Evolutionary conservation across 2,888 invertebrate genomes (phyloP).

Genomic region (Andrena hattorfiana): DNA sequence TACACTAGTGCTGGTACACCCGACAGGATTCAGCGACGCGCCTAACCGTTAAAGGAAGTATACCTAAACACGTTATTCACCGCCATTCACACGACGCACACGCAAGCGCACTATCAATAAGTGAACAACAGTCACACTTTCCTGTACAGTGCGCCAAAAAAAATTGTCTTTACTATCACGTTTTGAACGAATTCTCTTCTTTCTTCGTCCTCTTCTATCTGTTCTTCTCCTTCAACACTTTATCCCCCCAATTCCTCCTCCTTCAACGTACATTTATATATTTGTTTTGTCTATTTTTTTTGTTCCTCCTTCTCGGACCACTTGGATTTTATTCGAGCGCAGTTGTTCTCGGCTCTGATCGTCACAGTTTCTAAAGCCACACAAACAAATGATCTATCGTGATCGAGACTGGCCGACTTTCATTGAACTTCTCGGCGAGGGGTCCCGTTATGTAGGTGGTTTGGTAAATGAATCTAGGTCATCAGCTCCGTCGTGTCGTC

Average conservation of each 20-base stretch:
- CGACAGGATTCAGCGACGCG: constrained; percentile 59
- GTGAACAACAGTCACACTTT: constrained; percentile 63
- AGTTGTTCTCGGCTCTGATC: constrained; percentile 27
- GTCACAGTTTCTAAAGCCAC: constrained; percentile 24
- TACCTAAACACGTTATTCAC: constrained; percentile 62
- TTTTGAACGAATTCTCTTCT: constrained; percentile 58
- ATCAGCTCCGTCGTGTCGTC: constrained; percentile 82
- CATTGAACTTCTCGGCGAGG: constrained; percentile 60
- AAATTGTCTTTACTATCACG: constrained; percentile 68
- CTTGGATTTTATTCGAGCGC: constrained; percentile 24
- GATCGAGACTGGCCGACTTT: constrained; percentile 57
- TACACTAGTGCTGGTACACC: constrained; percentile 38
- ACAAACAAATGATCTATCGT: constrained; percentile 48
- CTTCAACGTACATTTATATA: constrained; percentile 26
- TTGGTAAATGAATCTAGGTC: constrained; percentile 76
- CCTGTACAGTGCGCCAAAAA: constrained; percentile 48
- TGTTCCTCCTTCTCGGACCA: constrained; percentile 41
- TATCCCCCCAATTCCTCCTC: constrained; percentile 24
- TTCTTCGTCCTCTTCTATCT: constrained; percentile 14
- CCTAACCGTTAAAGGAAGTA: constrained; percentile 62
- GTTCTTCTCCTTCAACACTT: constrained; percentile 28
- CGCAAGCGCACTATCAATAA: constrained; percentile 52
- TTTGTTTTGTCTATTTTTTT: constrained; percentile 24
- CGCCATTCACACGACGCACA: constrained; percentile 64
- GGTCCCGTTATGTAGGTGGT: constrained; percentile 57